A percentile compares a stretch with the other conserved stretches of the same genome.
phyloP scores from a whole-genome alignment of 2,888 invertebrate genomes.

The Hydriomena furcata region DNA sequence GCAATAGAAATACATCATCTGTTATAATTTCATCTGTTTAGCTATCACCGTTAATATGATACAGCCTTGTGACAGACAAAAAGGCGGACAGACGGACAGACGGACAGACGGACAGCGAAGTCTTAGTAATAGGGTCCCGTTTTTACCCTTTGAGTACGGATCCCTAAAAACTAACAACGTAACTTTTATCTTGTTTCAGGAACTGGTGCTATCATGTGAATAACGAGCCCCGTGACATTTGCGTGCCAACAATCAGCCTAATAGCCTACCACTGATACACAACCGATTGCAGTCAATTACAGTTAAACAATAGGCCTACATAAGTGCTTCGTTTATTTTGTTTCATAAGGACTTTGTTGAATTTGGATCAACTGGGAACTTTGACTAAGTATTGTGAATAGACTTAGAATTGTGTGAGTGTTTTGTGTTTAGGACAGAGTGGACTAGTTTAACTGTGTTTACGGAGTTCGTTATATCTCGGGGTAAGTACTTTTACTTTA shows the following conservation, averaged over 20 bases:
- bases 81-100: too few species aligned
- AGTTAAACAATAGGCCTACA: slow-evolving; percentile 16
- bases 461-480: slow-evolving; percentile 2
- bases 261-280: slow-evolving; percentile 38
- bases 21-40: too few species aligned
- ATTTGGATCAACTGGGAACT: background rate
- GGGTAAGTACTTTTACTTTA: slow-evolving; percentile 14
- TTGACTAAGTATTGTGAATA: slow-evolving; percentile 5
- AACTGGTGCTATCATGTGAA: slow-evolving; percentile 41
- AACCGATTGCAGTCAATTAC: slow-evolving; percentile 54
- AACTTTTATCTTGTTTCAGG: slow-evolving; percentile 50
- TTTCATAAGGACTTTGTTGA: slow-evolving; percentile 1
- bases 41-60: too few species aligned
- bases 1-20: too few species aligned
- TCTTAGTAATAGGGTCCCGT: too few species aligned
- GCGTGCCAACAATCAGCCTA: slow-evolving; percentile 55
- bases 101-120: too few species aligned
- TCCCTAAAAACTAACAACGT: slow-evolving; percentile 11
- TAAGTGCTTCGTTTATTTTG: slow-evolving; percentile 14
- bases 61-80: too few species aligned
- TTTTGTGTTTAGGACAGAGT: background rate
- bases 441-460: slow-evolving; percentile 4
- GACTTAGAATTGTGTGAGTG: slow-evolving; percentile 7
- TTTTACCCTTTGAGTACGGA: too few species aligned
- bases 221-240: slow-evolving; percentile 57